Conservation (phyloP, 2,888 invertebrate species). For the Xanthorhoe spadicearia region DNA sequence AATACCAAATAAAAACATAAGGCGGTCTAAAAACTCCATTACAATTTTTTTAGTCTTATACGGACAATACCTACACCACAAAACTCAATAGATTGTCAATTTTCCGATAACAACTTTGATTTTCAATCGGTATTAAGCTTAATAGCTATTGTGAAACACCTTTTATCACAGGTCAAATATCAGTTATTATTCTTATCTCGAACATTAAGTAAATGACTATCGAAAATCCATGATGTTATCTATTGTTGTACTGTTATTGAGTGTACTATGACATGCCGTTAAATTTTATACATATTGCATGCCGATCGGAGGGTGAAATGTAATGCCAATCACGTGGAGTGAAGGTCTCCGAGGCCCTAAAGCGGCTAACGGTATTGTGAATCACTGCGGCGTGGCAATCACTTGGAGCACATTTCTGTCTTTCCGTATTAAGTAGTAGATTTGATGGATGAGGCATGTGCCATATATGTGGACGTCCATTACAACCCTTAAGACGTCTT, state of each 20-base stretch:
- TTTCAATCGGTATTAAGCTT: background rate
- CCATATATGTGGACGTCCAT: no score
- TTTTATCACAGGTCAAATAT: background rate
- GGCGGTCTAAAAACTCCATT: no score
- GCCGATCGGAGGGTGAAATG: slow-evolving; percentile 23
- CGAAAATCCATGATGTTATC: slow-evolving; percentile 8
- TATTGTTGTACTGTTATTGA: slow-evolving; percentile 18
- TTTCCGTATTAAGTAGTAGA: background rate
- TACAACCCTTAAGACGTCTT: no score
- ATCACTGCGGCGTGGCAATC: slow-evolving; percentile 38
- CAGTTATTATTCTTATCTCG: slow-evolving; percentile 4
- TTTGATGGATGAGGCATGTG: background rate
- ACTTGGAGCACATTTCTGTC: background rate
- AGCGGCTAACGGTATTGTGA: slow-evolving; percentile 50
- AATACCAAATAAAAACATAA: no score
- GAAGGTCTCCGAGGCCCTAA: slow-evolving; percentile 34
- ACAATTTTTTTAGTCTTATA: background rate
- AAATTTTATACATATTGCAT: slow-evolving; percentile 41
- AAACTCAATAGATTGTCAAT: background rate
- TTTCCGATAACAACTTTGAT: background rate
- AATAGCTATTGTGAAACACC: background rate
- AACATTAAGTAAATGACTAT: slow-evolving; percentile 10
- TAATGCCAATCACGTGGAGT: slow-evolving; percentile 40
- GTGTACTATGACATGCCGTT: slow-evolving; percentile 18
- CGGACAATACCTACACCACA: background rate